A percentile compares a stretch with the other conserved stretches of the same genome.
These are phyloP conservation scores for Tortrix viridana DNA, from an alignment of 2,888 invertebrate genomes.

Conservation along the genomic window DNA sequence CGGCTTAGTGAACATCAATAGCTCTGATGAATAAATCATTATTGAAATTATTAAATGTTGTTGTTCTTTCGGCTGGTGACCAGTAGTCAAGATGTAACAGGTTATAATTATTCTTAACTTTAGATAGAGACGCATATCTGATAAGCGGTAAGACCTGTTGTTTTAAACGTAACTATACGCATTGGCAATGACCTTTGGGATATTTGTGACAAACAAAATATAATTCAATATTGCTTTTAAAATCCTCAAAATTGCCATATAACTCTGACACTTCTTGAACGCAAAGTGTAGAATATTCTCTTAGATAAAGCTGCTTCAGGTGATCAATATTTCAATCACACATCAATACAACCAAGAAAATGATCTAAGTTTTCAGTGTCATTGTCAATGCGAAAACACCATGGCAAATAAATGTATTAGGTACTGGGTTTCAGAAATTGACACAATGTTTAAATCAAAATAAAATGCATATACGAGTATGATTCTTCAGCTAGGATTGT, in stretches of 20 bases:
- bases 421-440: neutral
- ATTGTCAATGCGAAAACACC: neutral
- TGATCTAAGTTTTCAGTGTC: neutral
- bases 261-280: too few species aligned
- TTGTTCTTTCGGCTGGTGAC: conserved; percentile 61
- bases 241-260: too few species aligned
- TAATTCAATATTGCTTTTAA: neutral
- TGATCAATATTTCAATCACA: too few species aligned
- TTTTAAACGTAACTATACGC: conserved; percentile 2
- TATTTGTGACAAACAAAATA: neutral
- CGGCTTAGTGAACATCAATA: conserved; percentile 85
- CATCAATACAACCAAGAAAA: too few species aligned
- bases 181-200: conserved; percentile 17
- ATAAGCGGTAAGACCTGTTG: conserved; percentile 19
- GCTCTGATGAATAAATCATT: conserved; percentile 82
- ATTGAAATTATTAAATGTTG: conserved; percentile 82
- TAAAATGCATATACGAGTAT: neutral
- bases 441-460: neutral
- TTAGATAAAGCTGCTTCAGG: too few species aligned
- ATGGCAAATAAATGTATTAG: neutral
- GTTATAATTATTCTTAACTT: conserved; percentile 17
- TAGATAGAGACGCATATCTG: conserved; percentile 13
- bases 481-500: too few species aligned
- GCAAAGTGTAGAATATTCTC: too few species aligned
- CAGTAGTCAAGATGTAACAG: conserved; percentile 19